A percentile compares a stretch with the other conserved stretches of the same genome.
phyloP scores from a whole-genome alignment of 2,888 invertebrate genomes.

The Mesochorus sp. region DNA sequence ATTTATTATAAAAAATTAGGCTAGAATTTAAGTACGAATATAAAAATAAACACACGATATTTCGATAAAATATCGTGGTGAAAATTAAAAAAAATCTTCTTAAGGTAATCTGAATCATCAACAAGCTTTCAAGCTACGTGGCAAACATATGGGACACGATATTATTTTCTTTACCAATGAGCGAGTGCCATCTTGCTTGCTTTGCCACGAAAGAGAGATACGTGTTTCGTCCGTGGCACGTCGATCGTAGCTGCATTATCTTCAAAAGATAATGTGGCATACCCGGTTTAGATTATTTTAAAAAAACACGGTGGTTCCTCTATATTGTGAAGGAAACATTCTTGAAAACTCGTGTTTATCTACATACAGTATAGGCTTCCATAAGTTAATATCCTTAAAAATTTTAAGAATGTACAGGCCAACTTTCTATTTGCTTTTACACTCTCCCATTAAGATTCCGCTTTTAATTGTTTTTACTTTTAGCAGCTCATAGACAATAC shows the following conservation, averaged over 20 bases:
- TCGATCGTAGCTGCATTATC: conserved; percentile 24
- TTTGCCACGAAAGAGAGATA: not conserved
- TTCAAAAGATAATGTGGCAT: conserved; percentile 38
- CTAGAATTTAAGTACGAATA: not conserved
- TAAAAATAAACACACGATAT: not conserved
- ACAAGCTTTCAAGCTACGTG: not conserved
- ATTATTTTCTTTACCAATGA: conserved; percentile 46
- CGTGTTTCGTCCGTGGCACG: not conserved
- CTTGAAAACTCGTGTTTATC: not conserved
- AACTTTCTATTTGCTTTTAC: too few species aligned
- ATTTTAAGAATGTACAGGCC: too few species aligned
- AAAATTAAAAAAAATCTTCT: not conserved
- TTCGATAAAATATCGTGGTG: too few species aligned
- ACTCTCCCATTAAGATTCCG: too few species aligned
- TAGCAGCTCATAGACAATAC: too few species aligned
- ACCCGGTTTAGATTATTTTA: not conserved
- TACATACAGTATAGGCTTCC: too few species aligned
- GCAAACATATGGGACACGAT: not conserved
- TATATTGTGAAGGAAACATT: conserved; percentile 4
- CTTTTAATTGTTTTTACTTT: too few species aligned
- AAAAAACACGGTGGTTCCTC: not conserved
- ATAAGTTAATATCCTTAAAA: too few species aligned
- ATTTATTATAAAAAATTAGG: too few species aligned
- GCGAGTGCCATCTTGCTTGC: conserved; percentile 42
- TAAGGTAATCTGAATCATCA: not conserved